phyloP scores from a whole-genome alignment of 2,113 vertebrate species.

The Craseonycteris thonglongyai region DNA sequence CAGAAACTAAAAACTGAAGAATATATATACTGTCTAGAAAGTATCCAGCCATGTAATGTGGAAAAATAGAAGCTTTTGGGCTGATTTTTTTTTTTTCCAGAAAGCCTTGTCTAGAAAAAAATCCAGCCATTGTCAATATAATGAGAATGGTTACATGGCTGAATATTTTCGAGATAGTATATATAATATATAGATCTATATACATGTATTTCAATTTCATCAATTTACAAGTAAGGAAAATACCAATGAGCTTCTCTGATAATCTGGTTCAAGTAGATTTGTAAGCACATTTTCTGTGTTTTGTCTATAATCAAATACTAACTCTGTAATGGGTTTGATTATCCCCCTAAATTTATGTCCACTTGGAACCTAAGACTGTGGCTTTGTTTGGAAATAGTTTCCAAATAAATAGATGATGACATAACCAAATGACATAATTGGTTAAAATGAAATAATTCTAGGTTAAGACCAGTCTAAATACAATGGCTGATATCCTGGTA shows the following conservation, averaged over 20 bases:
- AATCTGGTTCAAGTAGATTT: background rate
- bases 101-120: too few relatives aligned
- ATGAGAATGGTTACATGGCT: too few relatives aligned
- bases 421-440: too few relatives aligned
- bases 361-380: background rate
- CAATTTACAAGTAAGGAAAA: background rate
- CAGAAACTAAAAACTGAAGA: too few relatives aligned
- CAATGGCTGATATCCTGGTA: background rate
- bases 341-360: fast-evolving
- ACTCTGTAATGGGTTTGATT: background rate
- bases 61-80: too few relatives aligned
- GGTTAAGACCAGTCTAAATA: background rate
- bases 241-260: background rate
- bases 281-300: background rate
- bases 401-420: too few relatives aligned
- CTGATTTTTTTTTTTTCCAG: too few relatives aligned
- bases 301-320: background rate
- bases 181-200: too few relatives aligned
- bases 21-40: too few relatives aligned
- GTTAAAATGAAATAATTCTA: background rate
- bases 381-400: background rate
- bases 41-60: too few relatives aligned
- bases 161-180: too few relatives aligned
- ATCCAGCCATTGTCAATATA: too few relatives aligned
- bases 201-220: background rate